These are phyloP conservation scores for Climacteris rufus DNA, from an alignment of 2,113 vertebrate species.

Conservation along the genomic window DNA sequence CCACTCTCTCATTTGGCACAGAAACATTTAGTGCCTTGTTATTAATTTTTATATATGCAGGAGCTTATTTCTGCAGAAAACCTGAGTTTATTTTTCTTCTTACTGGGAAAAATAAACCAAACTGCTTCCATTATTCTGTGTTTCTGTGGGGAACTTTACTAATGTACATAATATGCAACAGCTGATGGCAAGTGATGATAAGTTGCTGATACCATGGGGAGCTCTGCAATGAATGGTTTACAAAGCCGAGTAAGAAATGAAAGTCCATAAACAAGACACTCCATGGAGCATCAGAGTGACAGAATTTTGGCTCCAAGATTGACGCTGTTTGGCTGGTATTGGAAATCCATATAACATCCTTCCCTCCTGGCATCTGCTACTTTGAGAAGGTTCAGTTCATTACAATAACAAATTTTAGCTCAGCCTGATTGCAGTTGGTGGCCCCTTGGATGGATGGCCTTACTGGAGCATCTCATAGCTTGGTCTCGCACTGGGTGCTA, in stretches of 20 bases:
- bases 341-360: conserved; percentile 62
- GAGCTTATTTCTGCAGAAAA: neutral
- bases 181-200: conserved; percentile 59
- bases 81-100: neutral
- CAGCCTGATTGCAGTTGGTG: neutral
- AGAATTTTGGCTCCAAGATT: conserved; percentile 46
- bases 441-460: neutral
- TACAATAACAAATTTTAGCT: conserved; percentile 43
- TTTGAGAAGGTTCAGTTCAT: conserved; percentile 57
- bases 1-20: neutral
- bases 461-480: neutral
- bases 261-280: conserved; percentile 60
- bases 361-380: conserved; percentile 54
- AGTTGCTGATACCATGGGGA: conserved; percentile 47
- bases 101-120: conserved; percentile 19
- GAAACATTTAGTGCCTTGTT: conserved; percentile 3
- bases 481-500: neutral
- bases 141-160: conserved; percentile 19
- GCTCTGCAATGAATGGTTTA: conserved; percentile 38
- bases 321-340: conserved; percentile 57
- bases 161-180: conserved; percentile 14
- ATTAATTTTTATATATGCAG: neutral
- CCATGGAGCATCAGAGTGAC: conserved; percentile 31
- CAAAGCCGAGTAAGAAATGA: conserved; percentile 48
- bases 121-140: neutral